Conservation (phyloP, 2,797 vertebrate genomes). For the Parotocinclus haroldoi region DNA sequence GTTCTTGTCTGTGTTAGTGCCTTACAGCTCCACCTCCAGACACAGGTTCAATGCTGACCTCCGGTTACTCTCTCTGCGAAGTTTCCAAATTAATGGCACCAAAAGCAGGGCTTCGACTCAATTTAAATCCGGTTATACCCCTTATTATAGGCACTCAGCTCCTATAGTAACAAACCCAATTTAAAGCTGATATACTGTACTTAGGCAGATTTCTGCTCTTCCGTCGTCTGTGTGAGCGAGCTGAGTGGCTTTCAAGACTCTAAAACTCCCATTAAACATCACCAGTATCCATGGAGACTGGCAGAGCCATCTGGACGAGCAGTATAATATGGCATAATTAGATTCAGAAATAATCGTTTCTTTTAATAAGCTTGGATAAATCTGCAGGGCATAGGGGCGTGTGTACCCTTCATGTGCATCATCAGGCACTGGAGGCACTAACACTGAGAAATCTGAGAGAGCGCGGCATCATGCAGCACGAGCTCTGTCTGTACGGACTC, state of each 20-base stretch:
- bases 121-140: no score
- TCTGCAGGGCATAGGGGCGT: background rate
- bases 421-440: background rate
- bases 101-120: no score
- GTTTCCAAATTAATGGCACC: no score
- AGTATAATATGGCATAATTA: constrained; percentile 39
- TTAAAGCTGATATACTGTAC: no score
- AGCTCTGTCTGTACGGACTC: background rate
- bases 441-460: background rate
- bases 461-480: background rate
- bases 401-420: constrained; percentile 7
- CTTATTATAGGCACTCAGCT: no score
- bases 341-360: constrained; percentile 44
- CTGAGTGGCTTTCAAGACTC: constrained; percentile 29
- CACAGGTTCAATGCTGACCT: no score
- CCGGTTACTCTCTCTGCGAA: no score
- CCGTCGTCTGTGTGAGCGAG: constrained; percentile 18
- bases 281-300: constrained; percentile 59
- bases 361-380: constrained; percentile 47
- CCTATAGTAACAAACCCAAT: no score
- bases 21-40: no score
- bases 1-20: no score
- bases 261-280: constrained; percentile 45
- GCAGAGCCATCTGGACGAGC: constrained; percentile 48
- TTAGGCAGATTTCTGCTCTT: background rate